Evolutionary conservation across 2,113 vertebrate species (phyloP).

Genomic region (Saguinus midas): DNA sequence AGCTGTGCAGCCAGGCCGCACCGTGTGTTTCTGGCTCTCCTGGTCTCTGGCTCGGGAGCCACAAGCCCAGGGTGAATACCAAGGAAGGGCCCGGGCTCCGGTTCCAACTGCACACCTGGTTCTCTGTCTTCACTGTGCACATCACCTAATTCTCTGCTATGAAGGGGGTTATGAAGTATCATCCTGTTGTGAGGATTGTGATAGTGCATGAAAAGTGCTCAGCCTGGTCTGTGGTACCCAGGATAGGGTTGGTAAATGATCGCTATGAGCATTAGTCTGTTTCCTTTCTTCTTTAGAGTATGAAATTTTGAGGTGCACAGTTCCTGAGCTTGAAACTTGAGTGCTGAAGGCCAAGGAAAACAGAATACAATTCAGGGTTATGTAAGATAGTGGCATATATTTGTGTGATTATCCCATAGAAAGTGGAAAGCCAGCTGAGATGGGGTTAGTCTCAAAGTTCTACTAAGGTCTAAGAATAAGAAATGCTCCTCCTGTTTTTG

Average conservation of each 20-base stretch:
- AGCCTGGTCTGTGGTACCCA: not conserved
- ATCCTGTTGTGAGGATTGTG: not conserved
- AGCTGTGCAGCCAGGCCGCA: fast-evolving
- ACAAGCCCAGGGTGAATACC: not conserved
- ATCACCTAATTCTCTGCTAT: not conserved
- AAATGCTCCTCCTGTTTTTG: not conserved
- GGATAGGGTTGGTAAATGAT: not conserved
- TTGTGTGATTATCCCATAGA: not conserved
- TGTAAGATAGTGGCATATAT: not conserved
- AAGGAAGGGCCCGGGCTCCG: not conserved
- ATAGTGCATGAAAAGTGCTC: too few species aligned
- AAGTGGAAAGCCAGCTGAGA: not conserved
- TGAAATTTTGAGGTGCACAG: fast-evolving
- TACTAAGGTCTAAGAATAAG: not conserved
- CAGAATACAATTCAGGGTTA: not conserved
- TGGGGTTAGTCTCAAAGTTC: not conserved
- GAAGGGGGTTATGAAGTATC: fast-evolving
- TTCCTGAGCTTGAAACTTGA: not conserved
- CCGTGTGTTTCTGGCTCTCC: not conserved
- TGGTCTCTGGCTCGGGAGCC: not conserved
- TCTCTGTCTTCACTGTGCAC: fast-evolving
- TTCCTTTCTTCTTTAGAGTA: not conserved
- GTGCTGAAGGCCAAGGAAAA: not conserved
- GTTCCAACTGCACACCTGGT: not conserved
- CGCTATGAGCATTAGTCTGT: not conserved